Evolutionary conservation across 1,140 invertebrate species (phyloP).

Genomic region (Telenomus remus): DNA sequence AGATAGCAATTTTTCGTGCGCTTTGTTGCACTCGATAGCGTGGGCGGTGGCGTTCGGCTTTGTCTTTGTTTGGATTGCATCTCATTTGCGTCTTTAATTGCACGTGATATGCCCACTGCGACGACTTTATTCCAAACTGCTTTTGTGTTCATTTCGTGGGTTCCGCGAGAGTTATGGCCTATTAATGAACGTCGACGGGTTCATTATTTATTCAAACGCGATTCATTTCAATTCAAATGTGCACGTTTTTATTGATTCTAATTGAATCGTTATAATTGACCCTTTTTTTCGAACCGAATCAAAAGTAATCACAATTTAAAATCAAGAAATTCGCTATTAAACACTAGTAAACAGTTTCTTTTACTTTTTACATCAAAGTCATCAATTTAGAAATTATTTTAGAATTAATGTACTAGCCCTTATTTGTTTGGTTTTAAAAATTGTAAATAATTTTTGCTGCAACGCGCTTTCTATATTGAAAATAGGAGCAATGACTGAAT

Average conservation of each 20-base stretch:
- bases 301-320: no score
- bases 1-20: slow-evolving; percentile 45
- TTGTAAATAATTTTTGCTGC: no score
- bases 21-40: slow-evolving; percentile 46
- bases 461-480: no score
- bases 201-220: slow-evolving; percentile 4
- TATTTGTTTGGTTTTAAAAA: no score
- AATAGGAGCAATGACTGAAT: no score
- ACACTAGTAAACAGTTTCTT: no score
- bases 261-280: slow-evolving; percentile 1
- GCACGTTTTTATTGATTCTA: slow-evolving; percentile 15
- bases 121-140: slow-evolving; percentile 42
- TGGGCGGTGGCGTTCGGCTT: slow-evolving; percentile 51
- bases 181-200: slow-evolving; percentile 18
- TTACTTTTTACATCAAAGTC: no score
- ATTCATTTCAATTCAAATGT: slow-evolving; percentile 31
- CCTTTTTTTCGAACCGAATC: no score
- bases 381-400: no score
- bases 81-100: slow-evolving; percentile 68
- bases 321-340: no score
- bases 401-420: no score
- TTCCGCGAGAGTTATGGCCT: slow-evolving; percentile 25
- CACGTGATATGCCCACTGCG: slow-evolving; percentile 34
- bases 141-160: slow-evolving; percentile 30
- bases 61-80: slow-evolving; percentile 43